These are phyloP conservation scores for Acipenser ruthenus DNA, from an alignment of 2,797 vertebrate genomes.

Conservation along the genomic window DNA sequence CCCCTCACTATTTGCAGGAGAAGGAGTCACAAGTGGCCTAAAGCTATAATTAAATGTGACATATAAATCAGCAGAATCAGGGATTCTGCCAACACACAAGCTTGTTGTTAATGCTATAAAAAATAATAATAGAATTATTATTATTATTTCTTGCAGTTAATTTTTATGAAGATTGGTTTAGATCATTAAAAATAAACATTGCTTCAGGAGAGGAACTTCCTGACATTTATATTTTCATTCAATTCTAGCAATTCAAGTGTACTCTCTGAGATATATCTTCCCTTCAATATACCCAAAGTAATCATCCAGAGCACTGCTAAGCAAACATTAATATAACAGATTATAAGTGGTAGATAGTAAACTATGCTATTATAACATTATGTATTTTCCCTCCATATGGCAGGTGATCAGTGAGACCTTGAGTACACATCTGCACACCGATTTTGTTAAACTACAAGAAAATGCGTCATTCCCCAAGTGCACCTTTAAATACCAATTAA, in stretches of 20 bases:
- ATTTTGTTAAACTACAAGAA: background rate
- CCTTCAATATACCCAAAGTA: constrained; percentile 36
- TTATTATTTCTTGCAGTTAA: constrained; percentile 8
- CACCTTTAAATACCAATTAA: too few relatives aligned
- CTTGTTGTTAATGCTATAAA: constrained; percentile 17
- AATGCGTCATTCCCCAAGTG: too few relatives aligned
- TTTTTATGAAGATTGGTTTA: constrained; percentile 36
- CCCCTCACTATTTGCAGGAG: too few relatives aligned
- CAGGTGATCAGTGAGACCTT: background rate
- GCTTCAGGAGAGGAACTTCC: constrained; percentile 21
- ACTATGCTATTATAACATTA: background rate
- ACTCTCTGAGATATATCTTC: constrained; percentile 36
- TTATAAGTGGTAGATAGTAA: background rate
- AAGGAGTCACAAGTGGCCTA: too few relatives aligned
- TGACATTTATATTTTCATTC: constrained; percentile 27
- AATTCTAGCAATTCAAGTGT: constrained; percentile 16
- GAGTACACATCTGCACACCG: background rate
- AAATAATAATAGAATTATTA: constrained; percentile 26
- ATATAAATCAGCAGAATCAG: too few relatives aligned
- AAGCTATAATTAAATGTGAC: too few relatives aligned
- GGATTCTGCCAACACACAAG: too few relatives aligned
- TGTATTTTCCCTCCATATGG: background rate
- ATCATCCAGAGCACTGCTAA: constrained; percentile 43
- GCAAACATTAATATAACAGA: constrained; percentile 37
- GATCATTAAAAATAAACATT: constrained; percentile 50